Evolutionary conservation across 1,140 invertebrate species (phyloP).

Genomic region (Drosophila miranda): DNA sequence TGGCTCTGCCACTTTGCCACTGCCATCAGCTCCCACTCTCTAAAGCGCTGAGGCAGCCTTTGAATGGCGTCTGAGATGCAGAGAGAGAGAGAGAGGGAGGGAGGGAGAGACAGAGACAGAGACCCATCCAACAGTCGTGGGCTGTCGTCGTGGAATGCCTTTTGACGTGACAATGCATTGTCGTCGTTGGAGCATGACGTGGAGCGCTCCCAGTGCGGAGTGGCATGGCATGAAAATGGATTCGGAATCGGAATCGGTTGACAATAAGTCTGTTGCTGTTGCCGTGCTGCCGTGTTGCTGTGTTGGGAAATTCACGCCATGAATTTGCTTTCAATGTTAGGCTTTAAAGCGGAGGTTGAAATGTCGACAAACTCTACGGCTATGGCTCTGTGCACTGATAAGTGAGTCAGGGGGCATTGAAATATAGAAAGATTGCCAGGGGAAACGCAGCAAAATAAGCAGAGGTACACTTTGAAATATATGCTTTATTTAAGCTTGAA

Average conservation of each 20-base stretch:
- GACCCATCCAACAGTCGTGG: constrained; percentile 36
- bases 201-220: constrained; percentile 14
- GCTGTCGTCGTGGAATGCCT: constrained; percentile 53
- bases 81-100: too few species aligned
- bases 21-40: neutral
- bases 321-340: constrained; percentile 14
- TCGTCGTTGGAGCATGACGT: constrained; percentile 48
- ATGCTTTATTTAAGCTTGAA: too few species aligned
- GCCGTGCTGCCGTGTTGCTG: neutral
- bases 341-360: constrained; percentile 19
- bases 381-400: neutral
- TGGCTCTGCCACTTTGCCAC: constrained; percentile 19
- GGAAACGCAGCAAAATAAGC: too few species aligned
- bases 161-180: constrained; percentile 53
- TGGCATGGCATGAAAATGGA: constrained; percentile 3
- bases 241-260: constrained; percentile 7
- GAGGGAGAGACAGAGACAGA: neutral
- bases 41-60: constrained; percentile 16
- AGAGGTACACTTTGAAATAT: too few species aligned
- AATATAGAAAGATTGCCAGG: neutral
- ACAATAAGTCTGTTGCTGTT: constrained; percentile 15
- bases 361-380: neutral
- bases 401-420: neutral
- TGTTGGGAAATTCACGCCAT: constrained; percentile 9
- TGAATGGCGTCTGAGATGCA: constrained; percentile 22